Evolutionary conservation across 2,888 invertebrate species (phyloP), one percentile per base, ranked within the genome.

Genomic region (Shargacucullia verbasci): DNA sequence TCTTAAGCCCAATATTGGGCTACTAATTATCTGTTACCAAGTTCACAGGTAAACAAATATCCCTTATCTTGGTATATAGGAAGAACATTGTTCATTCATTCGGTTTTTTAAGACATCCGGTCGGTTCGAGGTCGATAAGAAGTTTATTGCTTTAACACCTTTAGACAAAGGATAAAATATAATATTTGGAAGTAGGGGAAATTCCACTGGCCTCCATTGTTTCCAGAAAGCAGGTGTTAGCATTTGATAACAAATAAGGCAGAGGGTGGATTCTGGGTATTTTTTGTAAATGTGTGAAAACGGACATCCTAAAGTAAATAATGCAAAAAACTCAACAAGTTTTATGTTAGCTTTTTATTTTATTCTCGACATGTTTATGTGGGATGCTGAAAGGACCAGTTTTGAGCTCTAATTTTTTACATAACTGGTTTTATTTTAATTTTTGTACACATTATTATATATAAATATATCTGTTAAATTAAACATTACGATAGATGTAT

Each of bases 101-200:
- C 37, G 14, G 48, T 59, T 63, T 74, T 79, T 68, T 59, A 57
- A 63, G 41, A 68, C 69, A 53, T 78, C 77, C 73, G 71, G 61
- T 49, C 48, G 33, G 41, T 45, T 37, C n/a, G 13, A 13, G 7
- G 15, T 25, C 52, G 80, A 77, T 80, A 80, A 81, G 62, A 53
- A 37, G 55, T 81, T 79, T 78, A 77, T 77, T 54, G 62, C 59
- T 67, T 81, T 80, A 43, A 78, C 82, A 78, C 80, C 73, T 81
- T 66, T 46, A 53, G 37, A 81, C 82, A 82, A 82, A 79, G 69
- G 69, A 65, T 58, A 62, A 60, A 52, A 41, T 9, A 39, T 37
- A 41, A 52, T 50, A 27, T 67, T 74, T 67, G 13, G 14, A 70
- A 64, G 59, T 59, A 50, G 50, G 50, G 50, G 64, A 70, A 62